These are phyloP conservation scores for Hippasteria phrygiana DNA, from an alignment of 53 echinoderm and acorn worm species.

Conservation along the genomic window DNA sequence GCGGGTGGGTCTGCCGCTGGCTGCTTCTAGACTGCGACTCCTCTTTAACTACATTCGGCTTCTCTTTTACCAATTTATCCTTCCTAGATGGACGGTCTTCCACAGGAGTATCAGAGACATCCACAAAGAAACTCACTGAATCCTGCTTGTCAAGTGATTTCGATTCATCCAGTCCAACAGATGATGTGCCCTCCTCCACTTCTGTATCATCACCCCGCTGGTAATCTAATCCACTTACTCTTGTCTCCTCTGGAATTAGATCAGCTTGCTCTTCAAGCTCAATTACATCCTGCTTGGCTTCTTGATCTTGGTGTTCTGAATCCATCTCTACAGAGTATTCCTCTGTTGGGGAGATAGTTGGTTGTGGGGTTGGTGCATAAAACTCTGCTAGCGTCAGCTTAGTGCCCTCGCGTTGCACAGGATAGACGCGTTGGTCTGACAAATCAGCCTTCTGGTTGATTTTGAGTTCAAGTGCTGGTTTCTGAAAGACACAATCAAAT, in stretches of 20 bases:
- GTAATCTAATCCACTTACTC: conserved; percentile 14
- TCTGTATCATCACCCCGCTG: conserved; percentile 4
- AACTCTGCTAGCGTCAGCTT: conserved; percentile 88
- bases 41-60: neutral
- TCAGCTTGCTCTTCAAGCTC: conserved; percentile 26
- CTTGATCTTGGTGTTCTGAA: conserved; percentile 2
- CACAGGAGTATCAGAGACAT: neutral
- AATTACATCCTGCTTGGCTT: neutral
- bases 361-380: conserved; percentile 92
- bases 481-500: neutral
- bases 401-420: conserved; percentile 63
- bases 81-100: neutral
- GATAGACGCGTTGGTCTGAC: neutral
- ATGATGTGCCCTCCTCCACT: neutral
- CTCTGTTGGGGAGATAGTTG: conserved; percentile 53
- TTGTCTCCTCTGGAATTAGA: conserved; percentile 9
- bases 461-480: neutral
- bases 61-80: neutral
- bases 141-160: neutral
- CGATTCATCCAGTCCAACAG: neutral
- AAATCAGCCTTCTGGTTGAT: neutral
- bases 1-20: conserved; percentile 11
- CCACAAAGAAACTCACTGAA: conserved; percentile 32
- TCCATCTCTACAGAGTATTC: conserved; percentile 27
- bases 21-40: neutral